Conservation (phyloP, 1,140 invertebrate species). For the Drosophila rufa region DNA sequence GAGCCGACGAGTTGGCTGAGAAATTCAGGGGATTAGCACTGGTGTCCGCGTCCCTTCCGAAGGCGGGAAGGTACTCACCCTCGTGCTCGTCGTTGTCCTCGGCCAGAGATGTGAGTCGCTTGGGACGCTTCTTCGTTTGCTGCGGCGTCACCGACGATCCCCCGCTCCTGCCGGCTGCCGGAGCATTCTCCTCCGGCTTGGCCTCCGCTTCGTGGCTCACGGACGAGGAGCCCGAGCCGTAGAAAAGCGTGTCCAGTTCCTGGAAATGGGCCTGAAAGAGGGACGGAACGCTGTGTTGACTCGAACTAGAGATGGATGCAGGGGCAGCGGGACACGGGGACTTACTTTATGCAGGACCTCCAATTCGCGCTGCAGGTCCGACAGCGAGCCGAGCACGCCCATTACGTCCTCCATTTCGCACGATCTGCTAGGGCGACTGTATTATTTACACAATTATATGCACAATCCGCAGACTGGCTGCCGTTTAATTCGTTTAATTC, state of each 20-base stretch:
- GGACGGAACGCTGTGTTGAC: constrained; percentile 21
- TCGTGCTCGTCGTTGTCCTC: constrained; percentile 58
- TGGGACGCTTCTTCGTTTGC: constrained; percentile 75
- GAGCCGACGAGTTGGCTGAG: constrained; percentile 11
- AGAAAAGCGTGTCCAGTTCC: constrained; percentile 66
- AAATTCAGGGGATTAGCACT: background rate
- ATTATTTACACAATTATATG: constrained; percentile 27
- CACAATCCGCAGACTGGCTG: constrained; percentile 6
- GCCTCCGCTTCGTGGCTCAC: background rate
- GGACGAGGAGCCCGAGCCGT: constrained; percentile 20
- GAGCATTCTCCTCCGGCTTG: constrained; percentile 10
- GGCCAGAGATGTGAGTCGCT: constrained; percentile 58
- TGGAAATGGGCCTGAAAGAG: constrained; percentile 55
- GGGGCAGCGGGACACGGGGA: no score
- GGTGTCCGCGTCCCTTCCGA: background rate
- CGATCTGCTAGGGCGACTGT: constrained; percentile 11
- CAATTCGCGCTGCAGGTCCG: constrained; percentile 36
- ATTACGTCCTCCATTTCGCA: constrained; percentile 70
- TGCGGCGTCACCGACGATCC: constrained; percentile 62
- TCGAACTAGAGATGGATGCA: no score
- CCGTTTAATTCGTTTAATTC: constrained; percentile 49
- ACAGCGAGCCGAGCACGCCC: constrained; percentile 43
- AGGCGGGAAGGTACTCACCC: constrained; percentile 31
- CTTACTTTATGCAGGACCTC: constrained; percentile 50
- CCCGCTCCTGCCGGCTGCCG: constrained; percentile 2